phyloP scores from a whole-genome alignment of 1,140 invertebrate genomes.

The Ceratitis capitata region DNA sequence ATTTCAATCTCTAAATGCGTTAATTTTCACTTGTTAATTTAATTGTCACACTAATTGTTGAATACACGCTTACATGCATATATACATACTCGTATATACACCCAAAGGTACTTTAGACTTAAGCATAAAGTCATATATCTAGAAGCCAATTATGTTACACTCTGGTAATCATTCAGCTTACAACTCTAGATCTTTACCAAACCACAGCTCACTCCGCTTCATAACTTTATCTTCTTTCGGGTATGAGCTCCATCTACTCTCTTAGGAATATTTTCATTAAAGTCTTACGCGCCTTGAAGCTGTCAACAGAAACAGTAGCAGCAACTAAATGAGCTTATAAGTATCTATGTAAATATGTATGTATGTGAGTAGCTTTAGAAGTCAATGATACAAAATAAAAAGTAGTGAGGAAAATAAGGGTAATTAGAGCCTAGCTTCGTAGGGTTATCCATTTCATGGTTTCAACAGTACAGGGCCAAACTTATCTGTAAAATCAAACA shows the following conservation, averaged over 20 bases:
- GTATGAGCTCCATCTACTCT: not conserved
- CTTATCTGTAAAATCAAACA: no score
- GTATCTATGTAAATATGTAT: not conserved
- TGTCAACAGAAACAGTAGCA: conserved; percentile 16
- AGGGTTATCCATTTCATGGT: no score
- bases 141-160: conserved; percentile 8
- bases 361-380: not conserved
- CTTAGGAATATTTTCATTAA: not conserved
- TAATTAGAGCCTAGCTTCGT: not conserved
- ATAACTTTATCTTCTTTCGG: not conserved
- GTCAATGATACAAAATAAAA: no score
- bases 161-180: conserved; percentile 1
- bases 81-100: not conserved
- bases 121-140: not conserved
- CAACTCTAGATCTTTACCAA: not conserved
- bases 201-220: no score
- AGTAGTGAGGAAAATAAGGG: not conserved
- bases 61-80: not conserved
- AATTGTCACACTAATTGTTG: conserved; percentile 14
- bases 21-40: conserved; percentile 19
- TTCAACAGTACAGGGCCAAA: no score
- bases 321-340: not conserved
- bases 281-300: no score
- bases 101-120: no score
- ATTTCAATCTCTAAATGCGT: not conserved